phyloP scores from a whole-genome alignment of 2,888 invertebrate species.

The Torymus tubicola region DNA sequence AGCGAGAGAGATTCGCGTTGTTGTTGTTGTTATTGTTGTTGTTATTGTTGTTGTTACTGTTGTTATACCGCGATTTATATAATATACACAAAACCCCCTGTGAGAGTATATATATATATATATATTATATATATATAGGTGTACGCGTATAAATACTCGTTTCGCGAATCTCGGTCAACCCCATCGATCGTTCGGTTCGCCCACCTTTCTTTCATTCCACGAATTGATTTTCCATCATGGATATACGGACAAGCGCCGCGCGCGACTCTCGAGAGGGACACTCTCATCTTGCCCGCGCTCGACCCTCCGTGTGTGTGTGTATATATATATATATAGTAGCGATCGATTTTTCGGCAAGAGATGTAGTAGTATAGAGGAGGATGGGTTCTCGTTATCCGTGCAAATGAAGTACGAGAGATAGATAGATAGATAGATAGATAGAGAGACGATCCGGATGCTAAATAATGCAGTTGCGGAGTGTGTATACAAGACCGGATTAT shows the following conservation, averaged over 20 bases:
- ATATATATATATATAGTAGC: no score
- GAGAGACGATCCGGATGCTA: not conserved
- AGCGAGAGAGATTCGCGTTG: no score
- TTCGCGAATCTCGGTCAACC: conserved; percentile 9
- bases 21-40: no score
- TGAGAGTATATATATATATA: conserved; percentile 21
- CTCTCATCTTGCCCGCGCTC: no score
- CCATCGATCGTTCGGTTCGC: not conserved
- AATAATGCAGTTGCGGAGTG: not conserved
- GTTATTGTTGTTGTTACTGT: no score
- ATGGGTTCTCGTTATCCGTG: not conserved
- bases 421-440: not conserved
- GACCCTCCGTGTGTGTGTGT: no score
- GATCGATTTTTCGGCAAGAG: conserved; percentile 19
- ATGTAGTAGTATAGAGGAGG: no score
- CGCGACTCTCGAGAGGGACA: no score
- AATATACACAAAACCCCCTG: no score
- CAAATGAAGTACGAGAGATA: conserved; percentile 26
- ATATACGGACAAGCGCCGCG: not conserved
- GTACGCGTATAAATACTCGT: not conserved
- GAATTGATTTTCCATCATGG: not conserved
- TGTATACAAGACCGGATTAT: not conserved
- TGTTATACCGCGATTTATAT: no score
- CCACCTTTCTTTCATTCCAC: not conserved
- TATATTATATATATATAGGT: not conserved